Percentiles rank a stretch among this genome's conserved stretches.
phyloP scores from a whole-genome alignment of 2,888 invertebrate species.

The Homarus gammarus region DNA sequence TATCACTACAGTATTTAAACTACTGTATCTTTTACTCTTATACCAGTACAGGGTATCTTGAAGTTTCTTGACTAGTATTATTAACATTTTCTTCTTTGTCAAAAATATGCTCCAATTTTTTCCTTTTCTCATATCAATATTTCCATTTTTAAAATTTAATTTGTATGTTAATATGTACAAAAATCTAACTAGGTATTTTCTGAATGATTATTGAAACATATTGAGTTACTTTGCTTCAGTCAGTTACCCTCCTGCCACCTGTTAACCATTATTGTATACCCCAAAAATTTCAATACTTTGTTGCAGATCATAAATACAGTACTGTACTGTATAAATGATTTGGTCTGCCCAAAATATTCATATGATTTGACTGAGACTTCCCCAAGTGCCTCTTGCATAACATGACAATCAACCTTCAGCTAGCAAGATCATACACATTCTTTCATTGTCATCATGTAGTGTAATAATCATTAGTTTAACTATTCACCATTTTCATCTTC shows the following conservation, averaged over 20 bases:
- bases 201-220: not conserved
- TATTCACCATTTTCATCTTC: constrained; percentile 11
- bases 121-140: not conserved
- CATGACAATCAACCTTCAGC: constrained; percentile 39
- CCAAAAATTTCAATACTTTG: not conserved
- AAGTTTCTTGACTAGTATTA: too few species aligned
- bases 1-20: not conserved
- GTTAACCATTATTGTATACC: not conserved
- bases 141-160: not conserved
- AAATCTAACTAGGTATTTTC: not conserved
- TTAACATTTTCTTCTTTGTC: not conserved
- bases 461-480: constrained; percentile 20
- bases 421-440: not conserved
- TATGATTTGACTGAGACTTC: not conserved
- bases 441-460: constrained; percentile 22
- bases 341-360: not conserved
- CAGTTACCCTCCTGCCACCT: not conserved
- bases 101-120: not conserved
- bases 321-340: too few species aligned
- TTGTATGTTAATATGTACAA: not conserved
- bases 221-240: not conserved
- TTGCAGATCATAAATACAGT: too few species aligned
- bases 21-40: not conserved
- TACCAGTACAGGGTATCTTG: not conserved
- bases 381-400: constrained; percentile 26